phyloP scores from a whole-genome alignment of 2,797 vertebrate genomes.

The Leucoraja ocellata region DNA sequence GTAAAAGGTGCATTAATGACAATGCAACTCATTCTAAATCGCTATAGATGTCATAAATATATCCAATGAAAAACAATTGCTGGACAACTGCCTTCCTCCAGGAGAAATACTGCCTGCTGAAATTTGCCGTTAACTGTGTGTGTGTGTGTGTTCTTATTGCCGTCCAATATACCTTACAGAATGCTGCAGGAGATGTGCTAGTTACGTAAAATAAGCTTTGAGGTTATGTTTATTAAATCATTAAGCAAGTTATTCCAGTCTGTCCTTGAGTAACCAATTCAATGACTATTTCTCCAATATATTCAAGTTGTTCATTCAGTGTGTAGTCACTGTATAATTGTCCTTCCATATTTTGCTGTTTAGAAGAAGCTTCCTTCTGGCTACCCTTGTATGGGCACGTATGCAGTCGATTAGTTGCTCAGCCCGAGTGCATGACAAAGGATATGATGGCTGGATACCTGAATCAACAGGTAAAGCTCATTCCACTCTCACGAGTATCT shows the following conservation, averaged over 20 bases:
- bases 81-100: not conserved
- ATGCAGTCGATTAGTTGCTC: conserved; percentile 83
- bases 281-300: conserved; percentile 10
- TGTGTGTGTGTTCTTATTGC: not conserved
- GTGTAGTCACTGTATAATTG: not conserved
- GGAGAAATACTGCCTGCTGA: not conserved
- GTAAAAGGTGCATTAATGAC: not conserved
- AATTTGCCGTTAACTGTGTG: not conserved
- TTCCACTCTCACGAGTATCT: not conserved
- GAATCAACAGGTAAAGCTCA: conserved; percentile 71
- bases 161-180: not conserved
- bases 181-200: not conserved
- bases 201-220: not conserved
- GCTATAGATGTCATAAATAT: not conserved
- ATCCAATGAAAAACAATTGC: not conserved
- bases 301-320: not conserved
- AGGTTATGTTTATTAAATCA: not conserved
- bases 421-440: conserved; percentile 79
- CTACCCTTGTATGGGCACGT: conserved; percentile 91
- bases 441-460: conserved; percentile 67
- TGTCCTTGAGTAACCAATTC: not conserved
- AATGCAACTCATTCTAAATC: not conserved
- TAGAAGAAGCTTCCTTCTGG: conserved; percentile 80
- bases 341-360: conserved; percentile 38
- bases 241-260: not conserved